These are phyloP conservation scores for Microcebus griseorufus DNA, from an alignment of 2,113 vertebrate genomes.

Conservation along the genomic window DNA sequence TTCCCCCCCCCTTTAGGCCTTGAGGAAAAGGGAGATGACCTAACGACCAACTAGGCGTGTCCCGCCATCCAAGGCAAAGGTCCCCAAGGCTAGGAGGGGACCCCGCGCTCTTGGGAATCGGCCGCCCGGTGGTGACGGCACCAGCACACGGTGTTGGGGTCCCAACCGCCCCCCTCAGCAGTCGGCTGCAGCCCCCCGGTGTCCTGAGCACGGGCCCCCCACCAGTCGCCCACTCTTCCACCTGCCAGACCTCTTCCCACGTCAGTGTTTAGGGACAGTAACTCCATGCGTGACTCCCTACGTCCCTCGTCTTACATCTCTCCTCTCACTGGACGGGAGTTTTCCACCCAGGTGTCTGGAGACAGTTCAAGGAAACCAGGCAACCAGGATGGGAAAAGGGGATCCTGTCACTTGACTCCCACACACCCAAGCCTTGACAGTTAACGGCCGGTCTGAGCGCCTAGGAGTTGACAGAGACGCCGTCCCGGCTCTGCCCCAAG, in stretches of 20 bases:
- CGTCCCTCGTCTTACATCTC: accelerated
- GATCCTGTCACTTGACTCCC: neutral
- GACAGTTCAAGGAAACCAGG: neutral
- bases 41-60: neutral
- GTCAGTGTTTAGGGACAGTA: neutral
- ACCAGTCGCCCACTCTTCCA: neutral
- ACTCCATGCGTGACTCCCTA: neutral
- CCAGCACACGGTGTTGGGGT: accelerated
- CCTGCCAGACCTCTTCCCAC: neutral
- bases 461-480: no score
- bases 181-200: neutral
- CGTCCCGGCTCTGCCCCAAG: neutral
- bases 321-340: neutral
- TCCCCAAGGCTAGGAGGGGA: neutral
- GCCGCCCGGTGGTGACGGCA: accelerated
- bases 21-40: neutral
- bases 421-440: accelerated
- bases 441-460: neutral
- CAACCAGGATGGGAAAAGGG: accelerated
- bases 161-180: neutral
- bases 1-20: no score
- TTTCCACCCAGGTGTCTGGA: neutral
- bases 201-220: neutral
- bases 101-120: accelerated
- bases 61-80: accelerated